Base-by-base conservation (phyloP, 2,113 vertebrate species). In the Oreotrochilus melanogaster region DNA sequence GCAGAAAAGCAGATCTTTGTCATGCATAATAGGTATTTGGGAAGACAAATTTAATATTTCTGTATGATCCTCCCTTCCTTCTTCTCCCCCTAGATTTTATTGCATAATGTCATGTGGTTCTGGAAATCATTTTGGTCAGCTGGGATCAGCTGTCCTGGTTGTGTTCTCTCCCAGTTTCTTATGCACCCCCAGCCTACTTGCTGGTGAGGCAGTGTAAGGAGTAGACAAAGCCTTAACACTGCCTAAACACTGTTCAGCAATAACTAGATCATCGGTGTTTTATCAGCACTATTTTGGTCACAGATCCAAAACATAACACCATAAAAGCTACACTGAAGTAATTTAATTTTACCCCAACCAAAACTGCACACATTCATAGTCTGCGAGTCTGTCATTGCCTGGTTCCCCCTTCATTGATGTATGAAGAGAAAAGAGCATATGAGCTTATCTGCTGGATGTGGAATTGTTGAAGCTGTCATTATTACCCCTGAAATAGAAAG, bases 121-220 rank as follows among this genome's bases (percentile, higher is more conserved):
- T 21, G 11, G 1, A 72, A 27, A 65, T 15, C 31, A 9, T 17
- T 58, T 28, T 15, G 31, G 45, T 30, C 27, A 73, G 10, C 1
- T 43, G 21, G 3, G 43, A 4, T 35, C 35, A 65, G 37, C 25
- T 73, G 60, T 66, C 60, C 13, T 3, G 4, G 6, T 10, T 80
- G 9, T 50, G 39, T 15, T 3, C 9, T 14, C 11, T 65, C 16
- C 5, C 21, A 47, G 2, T 1, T 18, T 31, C 24, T 51, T 54
- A 24, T 69, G 25, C 1, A 33, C 0, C 11, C 1, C 7, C 9
- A 70, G 25, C 4, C 10, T 73, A 1, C 23, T 30, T 1, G 0
- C 30, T 61, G 33, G 4, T 35, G 2, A 12, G 3, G 4, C 2
- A 1, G 7, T 5, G 18, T 47, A 19, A 47, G 21, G 18, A 47